These are phyloP conservation scores for Leptopilina clavipes DNA, from an alignment of 1,140 invertebrate genomes.

Conservation along the genomic window DNA sequence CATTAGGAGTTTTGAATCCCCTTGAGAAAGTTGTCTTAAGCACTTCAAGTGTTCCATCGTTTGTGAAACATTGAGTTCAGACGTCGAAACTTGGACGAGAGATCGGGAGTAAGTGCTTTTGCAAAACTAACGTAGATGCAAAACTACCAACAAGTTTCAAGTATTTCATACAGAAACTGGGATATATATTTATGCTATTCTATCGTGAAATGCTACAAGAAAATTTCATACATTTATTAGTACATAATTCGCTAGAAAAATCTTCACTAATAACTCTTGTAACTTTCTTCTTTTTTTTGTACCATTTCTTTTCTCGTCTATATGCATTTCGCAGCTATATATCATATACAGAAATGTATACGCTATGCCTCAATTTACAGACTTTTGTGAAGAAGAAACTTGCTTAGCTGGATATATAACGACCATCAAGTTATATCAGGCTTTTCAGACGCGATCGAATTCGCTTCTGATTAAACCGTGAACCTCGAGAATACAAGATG, in stretches of 20 bases:
- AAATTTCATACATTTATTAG: not conserved
- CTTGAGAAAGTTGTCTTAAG: constrained; percentile 17
- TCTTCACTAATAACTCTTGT: not conserved
- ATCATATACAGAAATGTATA: not conserved
- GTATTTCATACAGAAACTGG: not conserved
- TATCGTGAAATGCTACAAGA: not conserved
- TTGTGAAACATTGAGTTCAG: constrained; percentile 18
- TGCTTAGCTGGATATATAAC: constrained; percentile 34
- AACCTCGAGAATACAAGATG: constrained; percentile 53
- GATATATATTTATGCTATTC: not conserved
- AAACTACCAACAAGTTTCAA: constrained; percentile 19
- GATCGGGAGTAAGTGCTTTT: constrained; percentile 24
- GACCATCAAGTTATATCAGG: constrained; percentile 49
- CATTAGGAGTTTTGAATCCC: constrained; percentile 23
- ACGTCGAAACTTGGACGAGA: constrained; percentile 27
- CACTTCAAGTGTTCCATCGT: constrained; percentile 21
- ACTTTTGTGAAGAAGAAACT: constrained; percentile 18
- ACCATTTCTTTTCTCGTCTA: not conserved
- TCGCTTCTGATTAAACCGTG: constrained; percentile 55
- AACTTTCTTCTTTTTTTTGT: not conserved
- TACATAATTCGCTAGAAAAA: not conserved
- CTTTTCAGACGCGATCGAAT: constrained; percentile 55
- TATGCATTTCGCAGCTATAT: not conserved
- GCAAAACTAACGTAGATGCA: constrained; percentile 16
- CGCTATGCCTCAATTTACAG: constrained; percentile 20